These are phyloP conservation scores for Oxyscelio sp. DNA, from an alignment of 2,888 invertebrate species.

Conservation along the genomic window DNA sequence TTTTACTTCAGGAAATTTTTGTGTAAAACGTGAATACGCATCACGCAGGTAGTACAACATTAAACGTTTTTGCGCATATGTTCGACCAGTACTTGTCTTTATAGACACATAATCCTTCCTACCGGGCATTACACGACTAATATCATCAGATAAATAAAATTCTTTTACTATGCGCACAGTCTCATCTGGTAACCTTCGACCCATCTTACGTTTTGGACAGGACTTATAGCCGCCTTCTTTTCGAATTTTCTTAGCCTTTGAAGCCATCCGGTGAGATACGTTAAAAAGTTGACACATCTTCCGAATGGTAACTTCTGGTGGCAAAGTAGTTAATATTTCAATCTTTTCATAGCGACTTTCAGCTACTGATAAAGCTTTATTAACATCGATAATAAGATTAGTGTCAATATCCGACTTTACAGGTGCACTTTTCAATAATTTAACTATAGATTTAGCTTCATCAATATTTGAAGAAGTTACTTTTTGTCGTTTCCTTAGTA, in stretches of 20 bases:
- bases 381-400: background rate
- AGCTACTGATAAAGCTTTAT: background rate
- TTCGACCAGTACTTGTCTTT: background rate
- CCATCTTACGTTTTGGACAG: background rate
- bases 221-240: background rate
- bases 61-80: background rate
- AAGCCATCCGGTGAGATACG: background rate
- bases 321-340: background rate
- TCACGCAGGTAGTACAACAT: background rate
- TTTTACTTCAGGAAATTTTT: conserved; percentile 21
- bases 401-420: background rate
- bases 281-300: background rate
- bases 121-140: conserved; percentile 17
- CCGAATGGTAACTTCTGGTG: background rate
- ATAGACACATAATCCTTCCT: conserved; percentile 1
- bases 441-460: background rate
- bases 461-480: background rate
- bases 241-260: background rate
- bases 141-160: conserved; percentile 17
- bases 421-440: background rate
- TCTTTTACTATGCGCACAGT: background rate
- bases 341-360: background rate
- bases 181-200: background rate
- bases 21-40: background rate
- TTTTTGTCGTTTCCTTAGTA: background rate